These are phyloP conservation scores for Calcarius lapponicus DNA, from an alignment of 2,797 vertebrate genomes.

Conservation along the genomic window DNA sequence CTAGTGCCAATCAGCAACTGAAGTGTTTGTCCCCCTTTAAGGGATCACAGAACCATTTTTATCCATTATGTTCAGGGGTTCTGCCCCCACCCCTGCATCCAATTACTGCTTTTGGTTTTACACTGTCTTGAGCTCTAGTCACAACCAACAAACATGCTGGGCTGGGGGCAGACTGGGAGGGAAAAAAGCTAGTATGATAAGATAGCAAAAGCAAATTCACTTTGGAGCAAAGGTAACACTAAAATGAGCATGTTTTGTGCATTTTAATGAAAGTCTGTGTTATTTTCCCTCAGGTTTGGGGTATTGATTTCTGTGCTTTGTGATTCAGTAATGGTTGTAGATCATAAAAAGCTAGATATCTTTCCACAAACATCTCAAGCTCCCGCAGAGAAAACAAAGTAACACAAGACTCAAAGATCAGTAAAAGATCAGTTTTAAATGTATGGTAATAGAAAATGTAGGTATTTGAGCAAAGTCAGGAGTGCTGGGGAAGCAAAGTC, in stretches of 20 bases:
- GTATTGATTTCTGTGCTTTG: background rate
- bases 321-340: background rate
- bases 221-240: background rate
- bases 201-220: background rate
- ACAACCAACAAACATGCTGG: background rate
- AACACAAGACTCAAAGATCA: background rate
- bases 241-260: background rate
- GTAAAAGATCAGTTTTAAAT: background rate
- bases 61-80: background rate
- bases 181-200: background rate
- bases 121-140: background rate
- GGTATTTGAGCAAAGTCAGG: background rate
- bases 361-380: background rate
- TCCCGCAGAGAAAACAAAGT: background rate
- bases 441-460: background rate
- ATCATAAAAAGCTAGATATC: background rate
- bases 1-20: constrained; percentile 23
- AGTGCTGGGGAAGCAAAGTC: background rate
- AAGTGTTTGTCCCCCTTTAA: background rate
- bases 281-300: background rate
- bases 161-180: background rate
- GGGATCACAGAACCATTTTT: constrained; percentile 31
- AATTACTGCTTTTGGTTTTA: background rate
- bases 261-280: background rate
- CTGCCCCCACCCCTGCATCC: background rate